Conservation (phyloP, 2,888 invertebrate genomes). For the Dynastes maya region DNA sequence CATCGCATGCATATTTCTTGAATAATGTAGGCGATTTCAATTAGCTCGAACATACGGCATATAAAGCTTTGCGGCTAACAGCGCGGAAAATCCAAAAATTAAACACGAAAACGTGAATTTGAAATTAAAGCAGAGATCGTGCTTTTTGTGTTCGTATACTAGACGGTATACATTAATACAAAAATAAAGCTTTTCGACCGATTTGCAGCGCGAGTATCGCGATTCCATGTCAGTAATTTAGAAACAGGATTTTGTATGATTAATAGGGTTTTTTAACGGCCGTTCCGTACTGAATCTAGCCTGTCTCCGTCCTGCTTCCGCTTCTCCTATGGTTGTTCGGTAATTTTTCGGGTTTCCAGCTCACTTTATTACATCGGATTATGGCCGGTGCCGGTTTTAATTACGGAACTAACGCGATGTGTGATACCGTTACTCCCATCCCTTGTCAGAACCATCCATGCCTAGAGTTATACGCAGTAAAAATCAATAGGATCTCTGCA, state of each 20-base stretch:
- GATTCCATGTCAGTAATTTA: constrained; percentile 36
- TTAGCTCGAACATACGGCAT: not conserved
- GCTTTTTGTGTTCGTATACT: not conserved
- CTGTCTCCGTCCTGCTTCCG: not conserved
- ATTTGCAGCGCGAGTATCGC: constrained; percentile 19
- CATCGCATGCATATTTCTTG: not conserved
- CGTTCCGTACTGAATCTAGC: not conserved
- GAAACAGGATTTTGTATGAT: constrained; percentile 40
- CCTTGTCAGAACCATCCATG: not conserved
- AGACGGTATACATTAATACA: not conserved
- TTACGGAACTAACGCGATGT: constrained; percentile 9
- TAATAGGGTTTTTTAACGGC: constrained; percentile 29
- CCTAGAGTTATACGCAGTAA: not conserved
- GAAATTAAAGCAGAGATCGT: constrained; percentile 22
- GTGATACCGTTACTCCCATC: not conserved
- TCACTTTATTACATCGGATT: constrained; percentile 16
- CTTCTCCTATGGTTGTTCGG: not conserved
- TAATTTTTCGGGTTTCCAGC: constrained; percentile 19
- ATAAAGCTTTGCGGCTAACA: constrained; percentile 10
- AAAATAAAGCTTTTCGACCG: constrained; percentile 16
- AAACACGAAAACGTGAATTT: constrained; percentile 24
- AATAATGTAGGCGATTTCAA: not conserved
- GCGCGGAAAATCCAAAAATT: constrained; percentile 29
- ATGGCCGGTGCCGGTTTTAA: constrained; percentile 17
- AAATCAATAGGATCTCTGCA: not conserved